Base-by-base conservation (phyloP, 2,113 vertebrate genomes). In the Coregonus clupeaformis region DNA sequence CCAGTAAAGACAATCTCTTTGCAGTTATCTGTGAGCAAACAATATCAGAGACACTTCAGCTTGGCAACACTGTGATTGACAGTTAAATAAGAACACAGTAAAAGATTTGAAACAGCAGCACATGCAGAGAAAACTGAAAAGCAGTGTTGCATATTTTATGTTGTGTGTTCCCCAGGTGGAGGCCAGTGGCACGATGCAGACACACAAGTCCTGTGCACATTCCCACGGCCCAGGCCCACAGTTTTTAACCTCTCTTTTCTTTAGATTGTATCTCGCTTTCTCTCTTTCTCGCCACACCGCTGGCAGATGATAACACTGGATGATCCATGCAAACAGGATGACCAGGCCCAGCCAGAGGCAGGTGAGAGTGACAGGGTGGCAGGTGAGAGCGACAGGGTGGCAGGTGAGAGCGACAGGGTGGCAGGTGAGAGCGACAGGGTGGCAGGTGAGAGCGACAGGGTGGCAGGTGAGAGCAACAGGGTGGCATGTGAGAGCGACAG, bases 1-100 rank as follows among this genome's bases (percentile, higher is more conserved):
- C 95, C 94, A 94, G 95, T 96, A 95, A 96, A 95, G 93, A 95
- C 94, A 96, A 96, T 88, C 93, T 97, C 95, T 96, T 93, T 96
- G 96, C 93, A 96, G 95, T 96, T 94, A 95, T 97, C 95, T 98
- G 94, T 93, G 93, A 95, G 93, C 89, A 95, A 96, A 96, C 93
- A 96, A 96, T 18, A 52, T 90, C 94, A 92, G 90, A 96, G 90
- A 96, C 90, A 96, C 91, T 73, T 95, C 90, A 94, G 93, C 79
- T 82, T 69, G 69, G 49, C n/a, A 79, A 80, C 73, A 82, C 80
- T 78, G 82, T 82, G 13, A 52, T 52, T 52, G 80, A 84, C 70
- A 79, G 70, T 80, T 60, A 24, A 13, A 64, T 74, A 74, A 75
- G 22, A 59, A 27, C 80, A 1, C 65, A 67, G 63, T 18, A 6